Base-by-base conservation (phyloP, 2,888 invertebrate species). In the Parasteatoda lunata region DNA sequence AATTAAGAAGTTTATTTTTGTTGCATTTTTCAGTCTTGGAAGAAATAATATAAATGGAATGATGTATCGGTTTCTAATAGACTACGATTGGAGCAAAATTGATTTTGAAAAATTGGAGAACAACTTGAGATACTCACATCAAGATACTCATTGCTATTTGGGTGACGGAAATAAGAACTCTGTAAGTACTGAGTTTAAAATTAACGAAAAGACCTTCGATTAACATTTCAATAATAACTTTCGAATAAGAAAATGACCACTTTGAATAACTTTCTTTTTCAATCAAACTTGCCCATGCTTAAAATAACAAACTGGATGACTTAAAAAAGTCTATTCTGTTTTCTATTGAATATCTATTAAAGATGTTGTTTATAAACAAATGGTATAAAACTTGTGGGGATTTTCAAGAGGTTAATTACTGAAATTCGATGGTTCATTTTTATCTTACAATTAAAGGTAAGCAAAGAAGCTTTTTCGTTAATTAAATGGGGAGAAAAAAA, bases 131-230 rank as follows among this genome's bases (percentile, higher is more conserved):
- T 71, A 70, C 11, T 51, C 64, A 1, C 3, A 15, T 0, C 85
- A 85, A 7, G 73, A 73, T 9, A 80, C 73, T 15, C 71, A 78
- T 47, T 85, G 85, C 51, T 85, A 79, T 30, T 48, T 85, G 3
- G 85, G 85, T 11, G 71, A 85, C 13, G 85, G 85, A 11, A 45
- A 51, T 3, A 85, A 85, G 47, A 72, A 64, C 54, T 65, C 80
- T 4, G 85, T 85, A 69, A 85, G 76, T 85, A 75, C 7, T 15
- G n/a, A 6, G 6, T 66, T n/a, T 15, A n/a, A 65, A 51, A n/a
- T 45, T n/a, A 65, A 1, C 5, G 6, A n/a, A 7, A 6, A 30
- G 59, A 2, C n/a, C 9, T 30, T 75, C 8, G 45, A 13, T 54
- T 49, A 15, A 48, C 45, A n/a, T 30, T 66, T 48, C 1, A 15